Percentiles rank a stretch among this genome's conserved stretches.
Evolutionary conservation across 2,797 vertebrate genomes (phyloP).

Genomic region (Urosaurus nigricauda): DNA sequence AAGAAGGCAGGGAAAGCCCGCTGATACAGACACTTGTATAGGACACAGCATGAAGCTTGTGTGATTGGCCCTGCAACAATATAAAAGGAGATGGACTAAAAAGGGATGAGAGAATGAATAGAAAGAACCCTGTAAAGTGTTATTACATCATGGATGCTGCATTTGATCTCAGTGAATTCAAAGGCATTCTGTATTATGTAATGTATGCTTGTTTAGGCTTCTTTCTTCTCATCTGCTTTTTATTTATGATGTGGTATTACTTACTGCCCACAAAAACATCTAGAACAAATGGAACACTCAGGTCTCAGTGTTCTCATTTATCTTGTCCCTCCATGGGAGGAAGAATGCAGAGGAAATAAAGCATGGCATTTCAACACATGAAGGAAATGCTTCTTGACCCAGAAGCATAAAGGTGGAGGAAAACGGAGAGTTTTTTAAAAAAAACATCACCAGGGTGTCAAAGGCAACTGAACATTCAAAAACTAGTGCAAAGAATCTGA

Average conservation of each 20-base stretch:
- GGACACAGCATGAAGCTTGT: slow-evolving; percentile 15
- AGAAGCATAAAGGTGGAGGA: neutral
- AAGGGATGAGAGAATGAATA: neutral
- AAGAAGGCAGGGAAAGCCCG: neutral
- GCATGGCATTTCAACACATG: neutral
- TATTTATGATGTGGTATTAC: neutral
- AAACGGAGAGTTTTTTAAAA: neutral
- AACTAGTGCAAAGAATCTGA: neutral
- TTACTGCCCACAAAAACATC: neutral
- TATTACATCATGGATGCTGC: neutral
- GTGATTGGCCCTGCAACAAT: neutral
- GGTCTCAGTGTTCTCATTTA: neutral
- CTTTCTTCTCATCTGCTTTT: neutral
- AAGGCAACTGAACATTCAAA: neutral
- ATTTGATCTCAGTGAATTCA: neutral
- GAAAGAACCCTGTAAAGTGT: neutral
- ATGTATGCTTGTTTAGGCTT: neutral
- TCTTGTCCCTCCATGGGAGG: no score
- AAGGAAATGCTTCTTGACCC: neutral
- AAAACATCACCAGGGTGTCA: neutral
- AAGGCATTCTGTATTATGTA: neutral
- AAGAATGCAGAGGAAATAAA: no score
- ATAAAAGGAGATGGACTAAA: neutral
- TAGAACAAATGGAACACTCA: neutral
- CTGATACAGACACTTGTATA: slow-evolving; percentile 13